Percentiles rank a stretch among this genome's conserved stretches.
Evolutionary conservation across 1,140 invertebrate genomes (phyloP).

Genomic region (Drosophila mayri): DNA sequence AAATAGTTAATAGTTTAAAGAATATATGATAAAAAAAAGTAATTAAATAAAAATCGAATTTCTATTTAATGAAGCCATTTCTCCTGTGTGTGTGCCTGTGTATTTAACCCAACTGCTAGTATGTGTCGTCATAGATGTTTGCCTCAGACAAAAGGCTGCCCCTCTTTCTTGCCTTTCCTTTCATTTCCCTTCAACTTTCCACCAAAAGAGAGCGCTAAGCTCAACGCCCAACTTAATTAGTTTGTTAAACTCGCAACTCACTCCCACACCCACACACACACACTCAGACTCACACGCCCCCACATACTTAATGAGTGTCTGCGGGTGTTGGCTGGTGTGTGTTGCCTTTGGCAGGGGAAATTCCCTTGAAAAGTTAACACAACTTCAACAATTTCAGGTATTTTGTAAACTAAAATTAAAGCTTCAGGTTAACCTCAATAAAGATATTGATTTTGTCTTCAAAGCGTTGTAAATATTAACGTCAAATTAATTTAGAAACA

Average conservation of each 20-base stretch:
- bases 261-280: conserved; percentile 7
- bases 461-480: not conserved
- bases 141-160: conserved; percentile 52
- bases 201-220: conserved; percentile 49
- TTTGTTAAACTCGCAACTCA: conserved; percentile 64
- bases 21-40: not conserved
- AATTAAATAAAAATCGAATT: not conserved
- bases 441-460: not conserved
- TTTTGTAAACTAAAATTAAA: conserved; percentile 13
- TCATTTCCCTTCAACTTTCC: conserved; percentile 10
- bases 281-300: not conserved
- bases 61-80: not conserved
- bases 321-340: conserved; percentile 13
- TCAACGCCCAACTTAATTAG: conserved; percentile 70
- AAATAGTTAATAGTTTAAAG: too few species aligned
- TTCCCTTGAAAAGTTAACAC: conserved; percentile 14
- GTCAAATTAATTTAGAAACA: too few species aligned
- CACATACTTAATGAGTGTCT: conserved; percentile 31
- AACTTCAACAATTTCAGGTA: conserved; percentile 24
- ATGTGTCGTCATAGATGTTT: conserved; percentile 45
- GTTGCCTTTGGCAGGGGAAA: conserved; percentile 16
- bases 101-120: conserved; percentile 8
- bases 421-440: not conserved
- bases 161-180: conserved; percentile 10
- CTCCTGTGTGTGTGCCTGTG: not conserved